Evolutionary conservation across 2,797 vertebrate genomes (phyloP).

Genomic region (Spea hammondii): DNA sequence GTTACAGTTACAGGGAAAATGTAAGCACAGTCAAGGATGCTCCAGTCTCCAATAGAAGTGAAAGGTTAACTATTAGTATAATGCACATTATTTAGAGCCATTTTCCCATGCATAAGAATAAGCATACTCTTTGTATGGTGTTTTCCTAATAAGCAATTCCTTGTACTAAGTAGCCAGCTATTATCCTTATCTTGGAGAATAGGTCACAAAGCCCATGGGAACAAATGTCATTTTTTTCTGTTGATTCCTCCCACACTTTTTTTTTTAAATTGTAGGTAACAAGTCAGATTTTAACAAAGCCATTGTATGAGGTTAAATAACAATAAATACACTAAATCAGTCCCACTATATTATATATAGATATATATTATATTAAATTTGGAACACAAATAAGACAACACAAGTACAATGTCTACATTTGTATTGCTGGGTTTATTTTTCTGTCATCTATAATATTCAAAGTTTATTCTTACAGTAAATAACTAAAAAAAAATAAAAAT

Average conservation of each 20-base stretch:
- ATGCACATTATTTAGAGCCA: conserved; percentile 54
- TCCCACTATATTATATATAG: no score
- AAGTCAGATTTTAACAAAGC: background rate
- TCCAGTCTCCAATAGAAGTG: conserved; percentile 5
- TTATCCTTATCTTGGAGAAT: conserved; percentile 53
- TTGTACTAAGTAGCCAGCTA: conserved; percentile 51
- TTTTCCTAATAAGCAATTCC: conserved; percentile 41
- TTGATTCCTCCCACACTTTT: conserved; percentile 30
- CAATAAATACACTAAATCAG: no score
- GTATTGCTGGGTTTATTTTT: no score
- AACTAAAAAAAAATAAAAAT: no score
- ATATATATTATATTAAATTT: no score
- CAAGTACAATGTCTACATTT: no score
- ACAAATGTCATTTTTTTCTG: conserved; percentile 51
- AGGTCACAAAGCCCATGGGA: conserved; percentile 10
- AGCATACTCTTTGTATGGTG: conserved; percentile 58
- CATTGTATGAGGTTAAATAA: no score
- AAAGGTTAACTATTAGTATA: conserved; percentile 60
- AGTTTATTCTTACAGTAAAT: no score
- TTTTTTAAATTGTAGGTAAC: conserved; percentile 26
- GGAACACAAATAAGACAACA: no score
- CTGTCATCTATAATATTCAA: no score
- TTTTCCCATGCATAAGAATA: conserved; percentile 55
- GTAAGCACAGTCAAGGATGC: conserved; percentile 5
- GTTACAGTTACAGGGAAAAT: no score